Percentiles rank a stretch among this genome's conserved stretches.
phyloP scores from a whole-genome alignment of 2,113 vertebrate species.

The Acanthochromis polyacanthus region DNA sequence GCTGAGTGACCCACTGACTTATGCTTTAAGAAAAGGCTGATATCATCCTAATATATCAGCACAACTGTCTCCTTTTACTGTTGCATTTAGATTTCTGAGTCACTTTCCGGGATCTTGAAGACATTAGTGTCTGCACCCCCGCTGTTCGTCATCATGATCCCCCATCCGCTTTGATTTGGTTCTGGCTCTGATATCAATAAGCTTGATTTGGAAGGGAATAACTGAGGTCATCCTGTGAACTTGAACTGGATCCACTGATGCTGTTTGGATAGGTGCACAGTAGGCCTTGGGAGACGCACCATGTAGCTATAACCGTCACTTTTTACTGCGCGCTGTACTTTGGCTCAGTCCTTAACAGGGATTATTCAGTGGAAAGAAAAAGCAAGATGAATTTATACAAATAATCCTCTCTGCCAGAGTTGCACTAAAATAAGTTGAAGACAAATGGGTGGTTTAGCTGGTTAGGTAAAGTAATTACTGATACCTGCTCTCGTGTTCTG shows the following conservation, averaged over 20 bases:
- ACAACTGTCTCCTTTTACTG: neutral
- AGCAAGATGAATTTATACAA: slow-evolving; percentile 32
- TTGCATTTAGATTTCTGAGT: slow-evolving; percentile 21
- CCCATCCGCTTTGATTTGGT: slow-evolving; percentile 64
- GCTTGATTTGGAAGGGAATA: slow-evolving; percentile 62
- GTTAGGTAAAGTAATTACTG: neutral
- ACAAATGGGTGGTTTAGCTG: neutral
- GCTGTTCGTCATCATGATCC: slow-evolving; percentile 45
- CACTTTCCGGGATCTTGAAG: slow-evolving; percentile 52
- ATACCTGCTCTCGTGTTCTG: neutral
- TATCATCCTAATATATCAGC: slow-evolving; percentile 40
- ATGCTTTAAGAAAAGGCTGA: slow-evolving; percentile 35
- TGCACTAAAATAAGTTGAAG: neutral
- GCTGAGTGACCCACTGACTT: slow-evolving; percentile 8
- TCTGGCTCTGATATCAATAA: slow-evolving; percentile 68
- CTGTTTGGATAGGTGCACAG: slow-evolving; percentile 75
- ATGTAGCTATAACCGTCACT: slow-evolving; percentile 37
- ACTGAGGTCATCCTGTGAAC: slow-evolving; percentile 69
- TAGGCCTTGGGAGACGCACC: slow-evolving; percentile 59
- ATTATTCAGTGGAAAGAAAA: slow-evolving; percentile 22
- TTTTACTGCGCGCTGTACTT: slow-evolving; percentile 48
- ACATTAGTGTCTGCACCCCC: slow-evolving; percentile 44
- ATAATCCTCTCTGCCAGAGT: slow-evolving; percentile 20
- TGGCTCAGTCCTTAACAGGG: slow-evolving; percentile 18
- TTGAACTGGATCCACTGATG: slow-evolving; percentile 69